Evolutionary conservation across 2,113 vertebrate genomes (phyloP).

Genomic region (Naja naja): DNA sequence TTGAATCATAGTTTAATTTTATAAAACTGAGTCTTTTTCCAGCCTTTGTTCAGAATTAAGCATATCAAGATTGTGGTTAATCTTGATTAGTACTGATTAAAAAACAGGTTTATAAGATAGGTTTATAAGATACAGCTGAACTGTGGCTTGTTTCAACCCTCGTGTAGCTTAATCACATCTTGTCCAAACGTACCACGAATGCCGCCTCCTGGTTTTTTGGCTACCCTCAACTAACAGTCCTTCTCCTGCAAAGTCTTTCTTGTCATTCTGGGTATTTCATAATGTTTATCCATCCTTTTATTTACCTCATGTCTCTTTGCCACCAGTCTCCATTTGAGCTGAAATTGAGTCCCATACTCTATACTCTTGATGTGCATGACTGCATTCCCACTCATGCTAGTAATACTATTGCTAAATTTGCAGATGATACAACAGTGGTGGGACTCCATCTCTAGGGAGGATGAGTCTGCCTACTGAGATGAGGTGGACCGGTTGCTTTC

Average conservation of each 20-base stretch:
- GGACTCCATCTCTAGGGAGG: too few species aligned
- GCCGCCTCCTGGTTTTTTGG: not conserved
- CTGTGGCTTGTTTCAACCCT: not conserved
- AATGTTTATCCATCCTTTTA: not conserved
- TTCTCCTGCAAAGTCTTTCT: not conserved
- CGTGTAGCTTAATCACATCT: not conserved
- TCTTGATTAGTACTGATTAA: not conserved
- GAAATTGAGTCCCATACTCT: not conserved
- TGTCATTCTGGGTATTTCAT: not conserved
- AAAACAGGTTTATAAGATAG: not conserved
- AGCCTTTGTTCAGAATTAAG: not conserved
- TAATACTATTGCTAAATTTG: too few species aligned
- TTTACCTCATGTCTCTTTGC: not conserved
- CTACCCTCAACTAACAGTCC: not conserved
- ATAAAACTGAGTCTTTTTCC: not conserved
- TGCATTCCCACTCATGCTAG: too few species aligned
- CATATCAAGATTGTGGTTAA: not conserved
- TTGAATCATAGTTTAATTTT: not conserved
- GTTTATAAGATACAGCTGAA: not conserved
- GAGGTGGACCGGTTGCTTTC: too few species aligned
- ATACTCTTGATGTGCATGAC: too few species aligned
- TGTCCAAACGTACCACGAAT: not conserved
- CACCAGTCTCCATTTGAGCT: not conserved
- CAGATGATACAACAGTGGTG: too few species aligned
- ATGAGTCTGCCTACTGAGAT: too few species aligned